These are phyloP conservation scores for Phengaris arion DNA, from an alignment of 2,888 invertebrate genomes.

Conservation along the genomic window DNA sequence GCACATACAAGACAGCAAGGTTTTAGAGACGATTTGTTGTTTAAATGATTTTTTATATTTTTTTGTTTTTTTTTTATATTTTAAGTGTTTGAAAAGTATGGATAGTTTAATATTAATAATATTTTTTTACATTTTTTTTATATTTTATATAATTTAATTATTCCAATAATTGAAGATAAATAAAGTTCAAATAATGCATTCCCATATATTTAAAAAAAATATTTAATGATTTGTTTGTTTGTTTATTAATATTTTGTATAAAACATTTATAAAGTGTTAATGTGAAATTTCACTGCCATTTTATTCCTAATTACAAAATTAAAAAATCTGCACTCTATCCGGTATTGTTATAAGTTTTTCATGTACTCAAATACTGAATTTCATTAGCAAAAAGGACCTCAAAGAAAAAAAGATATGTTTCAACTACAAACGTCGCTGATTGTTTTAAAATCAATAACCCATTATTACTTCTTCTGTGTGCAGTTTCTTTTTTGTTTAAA, in stretches of 20 bases:
- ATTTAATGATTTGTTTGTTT: background rate
- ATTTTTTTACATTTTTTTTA: background rate
- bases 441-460: no score
- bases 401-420: no score
- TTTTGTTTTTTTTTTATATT: background rate
- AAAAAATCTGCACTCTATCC: background rate
- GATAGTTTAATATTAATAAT: background rate
- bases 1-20: background rate
- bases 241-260: background rate
- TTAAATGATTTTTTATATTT: background rate
- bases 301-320: background rate
- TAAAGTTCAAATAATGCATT: constrained; percentile 25
- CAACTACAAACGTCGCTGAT: no score
- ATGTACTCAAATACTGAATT: background rate
- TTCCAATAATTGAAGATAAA: background rate
- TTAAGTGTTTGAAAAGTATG: background rate
- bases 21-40: background rate
- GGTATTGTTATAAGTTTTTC: background rate
- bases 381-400: no score
- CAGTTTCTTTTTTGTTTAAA: no score
- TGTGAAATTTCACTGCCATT: constrained; percentile 13
- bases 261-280: background rate
- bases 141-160: constrained; percentile 16
- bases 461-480: no score
- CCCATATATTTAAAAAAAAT: background rate